Conservation (phyloP, 2,797 vertebrate species). For the Nyctibius grandis region DNA sequence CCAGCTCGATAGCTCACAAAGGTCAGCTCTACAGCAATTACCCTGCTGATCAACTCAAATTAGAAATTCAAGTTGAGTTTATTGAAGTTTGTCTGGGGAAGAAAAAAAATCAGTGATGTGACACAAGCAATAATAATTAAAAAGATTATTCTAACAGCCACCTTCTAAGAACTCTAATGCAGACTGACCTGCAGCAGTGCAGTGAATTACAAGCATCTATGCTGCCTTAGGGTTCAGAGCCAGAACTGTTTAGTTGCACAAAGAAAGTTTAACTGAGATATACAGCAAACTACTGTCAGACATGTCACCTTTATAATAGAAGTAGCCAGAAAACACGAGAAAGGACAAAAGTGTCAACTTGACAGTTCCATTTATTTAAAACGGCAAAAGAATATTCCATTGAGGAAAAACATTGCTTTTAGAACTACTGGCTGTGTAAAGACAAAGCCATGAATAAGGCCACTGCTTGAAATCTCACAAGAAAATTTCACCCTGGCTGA, state of each 20-base stretch:
- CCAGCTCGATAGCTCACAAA: background rate
- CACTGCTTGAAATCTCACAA: background rate
- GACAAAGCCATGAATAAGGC: background rate
- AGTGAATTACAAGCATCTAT: background rate
- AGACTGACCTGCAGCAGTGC: background rate
- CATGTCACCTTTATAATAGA: rapidly evolving
- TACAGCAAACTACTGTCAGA: background rate
- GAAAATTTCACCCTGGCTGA: background rate
- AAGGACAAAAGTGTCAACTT: background rate
- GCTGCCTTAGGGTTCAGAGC: background rate
- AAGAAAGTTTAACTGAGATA: background rate
- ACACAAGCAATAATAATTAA: background rate
- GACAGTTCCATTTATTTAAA: background rate
- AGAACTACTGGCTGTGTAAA: rapidly evolving
- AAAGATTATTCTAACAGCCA: background rate
- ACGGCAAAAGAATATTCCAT: background rate
- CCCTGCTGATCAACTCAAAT: background rate
- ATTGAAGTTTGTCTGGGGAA: background rate
- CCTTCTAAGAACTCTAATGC: background rate
- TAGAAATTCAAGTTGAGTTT: background rate
- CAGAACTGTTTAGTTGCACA: background rate
- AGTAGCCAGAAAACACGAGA: background rate
- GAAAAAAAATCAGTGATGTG: background rate
- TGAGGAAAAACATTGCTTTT: background rate
- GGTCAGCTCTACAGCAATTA: background rate